These are phyloP conservation scores for Indicator indicator DNA, from an alignment of 2,113 vertebrate species.

Conservation along the genomic window DNA sequence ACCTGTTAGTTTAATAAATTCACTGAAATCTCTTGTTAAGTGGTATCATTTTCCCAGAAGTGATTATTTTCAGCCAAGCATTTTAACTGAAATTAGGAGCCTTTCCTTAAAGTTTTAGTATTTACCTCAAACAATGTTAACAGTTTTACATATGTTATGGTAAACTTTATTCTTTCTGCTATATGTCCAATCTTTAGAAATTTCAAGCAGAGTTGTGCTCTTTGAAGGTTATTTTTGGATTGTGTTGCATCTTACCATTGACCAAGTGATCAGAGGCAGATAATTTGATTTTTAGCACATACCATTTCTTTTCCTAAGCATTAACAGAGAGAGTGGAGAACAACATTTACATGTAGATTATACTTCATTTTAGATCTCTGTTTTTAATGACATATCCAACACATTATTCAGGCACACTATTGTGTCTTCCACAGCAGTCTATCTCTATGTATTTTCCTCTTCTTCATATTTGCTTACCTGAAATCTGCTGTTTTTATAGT, in stretches of 20 bases:
- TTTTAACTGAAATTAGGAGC: neutral
- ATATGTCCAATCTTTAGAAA: neutral
- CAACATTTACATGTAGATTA: neutral
- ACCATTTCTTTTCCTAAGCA: neutral
- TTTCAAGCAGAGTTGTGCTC: neutral
- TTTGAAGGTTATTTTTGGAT: neutral
- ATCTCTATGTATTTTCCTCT: neutral
- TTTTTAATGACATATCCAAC: neutral
- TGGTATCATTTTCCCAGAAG: neutral
- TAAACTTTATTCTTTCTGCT: neutral
- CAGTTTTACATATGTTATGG: neutral
- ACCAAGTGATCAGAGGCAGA: neutral
- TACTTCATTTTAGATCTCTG: neutral
- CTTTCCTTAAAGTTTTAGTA: neutral
- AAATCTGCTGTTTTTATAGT: neutral
- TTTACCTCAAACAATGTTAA: neutral
- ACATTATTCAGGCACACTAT: neutral
- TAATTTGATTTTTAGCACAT: neutral
- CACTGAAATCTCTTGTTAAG: neutral
- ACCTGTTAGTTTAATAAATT: neutral
- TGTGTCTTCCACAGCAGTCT: neutral
- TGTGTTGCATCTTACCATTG: neutral
- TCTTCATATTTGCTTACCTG: neutral
- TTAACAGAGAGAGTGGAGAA: neutral
- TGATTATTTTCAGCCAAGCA: neutral